Conservation (phyloP, 2,113 vertebrate genomes). For the Notiomystis cincta region DNA sequence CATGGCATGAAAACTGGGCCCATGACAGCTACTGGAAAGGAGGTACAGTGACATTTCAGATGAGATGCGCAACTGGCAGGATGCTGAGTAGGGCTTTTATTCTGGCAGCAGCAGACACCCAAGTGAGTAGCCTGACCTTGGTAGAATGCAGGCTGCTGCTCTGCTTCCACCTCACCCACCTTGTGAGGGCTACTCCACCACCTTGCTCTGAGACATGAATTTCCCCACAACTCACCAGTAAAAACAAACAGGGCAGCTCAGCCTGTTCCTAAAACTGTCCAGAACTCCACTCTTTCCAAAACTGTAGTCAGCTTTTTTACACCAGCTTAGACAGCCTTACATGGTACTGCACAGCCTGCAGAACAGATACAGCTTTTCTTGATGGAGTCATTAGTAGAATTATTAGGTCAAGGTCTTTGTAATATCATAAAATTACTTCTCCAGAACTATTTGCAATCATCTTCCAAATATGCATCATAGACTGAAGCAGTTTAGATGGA, state of each 20-base stretch:
- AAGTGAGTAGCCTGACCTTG: fast-evolving
- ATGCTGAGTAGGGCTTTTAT: not conserved
- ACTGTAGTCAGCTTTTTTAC: not conserved
- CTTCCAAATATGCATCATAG: not conserved
- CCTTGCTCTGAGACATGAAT: not conserved
- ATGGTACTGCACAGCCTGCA: not conserved
- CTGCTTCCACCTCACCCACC: not conserved
- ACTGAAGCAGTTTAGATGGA: not conserved
- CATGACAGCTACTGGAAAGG: not conserved
- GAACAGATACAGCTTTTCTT: not conserved
- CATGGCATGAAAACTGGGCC: not conserved
- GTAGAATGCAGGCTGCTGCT: not conserved
- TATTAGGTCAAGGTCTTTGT: not conserved
- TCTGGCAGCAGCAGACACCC: not conserved
- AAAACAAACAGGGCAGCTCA: not conserved
- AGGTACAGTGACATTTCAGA: not conserved
- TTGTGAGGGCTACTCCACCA: not conserved
- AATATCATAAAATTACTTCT: not conserved
- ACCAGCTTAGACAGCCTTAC: not conserved
- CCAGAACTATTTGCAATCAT: not conserved
- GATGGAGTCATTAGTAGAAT: not conserved
- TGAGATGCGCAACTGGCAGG: not conserved
- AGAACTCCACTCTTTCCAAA: not conserved
- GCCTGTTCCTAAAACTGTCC: not conserved
- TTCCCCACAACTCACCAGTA: not conserved